Percentiles rank a stretch among this genome's conserved stretches.
phyloP scores from a whole-genome alignment of 2,888 invertebrate genomes.

The Perizoma flavofasciatum region DNA sequence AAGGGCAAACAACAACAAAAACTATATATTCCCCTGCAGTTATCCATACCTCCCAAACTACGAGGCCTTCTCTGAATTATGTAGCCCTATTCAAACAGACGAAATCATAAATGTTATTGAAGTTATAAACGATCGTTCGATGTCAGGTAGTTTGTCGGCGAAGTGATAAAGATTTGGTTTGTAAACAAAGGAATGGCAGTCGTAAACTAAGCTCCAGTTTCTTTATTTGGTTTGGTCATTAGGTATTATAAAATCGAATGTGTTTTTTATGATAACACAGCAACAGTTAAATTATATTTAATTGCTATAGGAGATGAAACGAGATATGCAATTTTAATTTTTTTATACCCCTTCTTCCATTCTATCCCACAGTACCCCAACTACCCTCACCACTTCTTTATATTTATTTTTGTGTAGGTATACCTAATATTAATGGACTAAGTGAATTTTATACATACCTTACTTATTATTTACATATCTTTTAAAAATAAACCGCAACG shows the following conservation, averaged over 20 bases:
- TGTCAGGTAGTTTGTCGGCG: constrained; percentile 37
- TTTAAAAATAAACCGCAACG: too few relatives aligned
- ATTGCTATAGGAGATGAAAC: neutral
- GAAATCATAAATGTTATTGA: constrained; percentile 58
- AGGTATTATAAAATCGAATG: constrained; percentile 7
- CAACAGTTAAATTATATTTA: neutral
- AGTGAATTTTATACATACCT: too few relatives aligned
- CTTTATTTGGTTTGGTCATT: constrained; percentile 7
- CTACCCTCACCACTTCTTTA: too few relatives aligned
- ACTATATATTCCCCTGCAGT: constrained; percentile 42
- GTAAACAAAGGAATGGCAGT: constrained; percentile 26
- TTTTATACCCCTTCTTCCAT: too few relatives aligned
- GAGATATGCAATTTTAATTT: too few relatives aligned
- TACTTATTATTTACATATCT: too few relatives aligned
- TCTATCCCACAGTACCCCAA: too few relatives aligned
- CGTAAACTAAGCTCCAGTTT: constrained; percentile 24
- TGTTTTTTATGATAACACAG: neutral
- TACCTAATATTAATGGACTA: too few relatives aligned
- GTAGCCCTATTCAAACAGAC: constrained; percentile 55
- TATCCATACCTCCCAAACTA: constrained; percentile 40
- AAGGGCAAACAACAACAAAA: constrained; percentile 62
- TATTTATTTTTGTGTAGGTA: too few relatives aligned
- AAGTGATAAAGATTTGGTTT: constrained; percentile 28
- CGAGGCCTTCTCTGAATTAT: constrained; percentile 53
- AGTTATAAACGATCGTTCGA: constrained; percentile 45